Base-by-base conservation (phyloP, 64 coral and sea anemone species). In the Actinia equina region DNA sequence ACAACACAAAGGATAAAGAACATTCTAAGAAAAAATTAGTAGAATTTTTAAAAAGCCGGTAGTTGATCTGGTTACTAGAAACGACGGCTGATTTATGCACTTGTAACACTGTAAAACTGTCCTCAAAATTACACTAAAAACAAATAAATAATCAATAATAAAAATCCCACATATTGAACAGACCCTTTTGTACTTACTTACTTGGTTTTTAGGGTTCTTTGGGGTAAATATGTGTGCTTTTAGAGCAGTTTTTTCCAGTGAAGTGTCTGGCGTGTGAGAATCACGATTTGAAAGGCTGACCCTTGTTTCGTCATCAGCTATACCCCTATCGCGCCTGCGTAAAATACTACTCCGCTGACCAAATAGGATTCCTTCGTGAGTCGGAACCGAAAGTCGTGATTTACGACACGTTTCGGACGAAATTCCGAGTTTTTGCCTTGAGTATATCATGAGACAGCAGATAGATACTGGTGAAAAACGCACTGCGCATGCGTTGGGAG, bases 221-320 rank as follows among this genome's bases (percentile, higher is more conserved):
- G 78, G 44, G 78, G 43, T 51, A 49, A 37, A 49, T 51, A 52
- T 22, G 22, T 17, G 44, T 81, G 78, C 52, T 81, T 81, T 81
- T 52, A 3, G 17, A 13, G 78, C 49, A 81, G 78, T 81, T 81
- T 44, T 81, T 49, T 3, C 17, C 42, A 52, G 69, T 49, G 45
- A 52, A 44, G 19, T 16, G 4, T 49, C 44, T 22, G 30, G 42
- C 78, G 42, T 81, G 43, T 46, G 4, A 17, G 18, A 52, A 7
- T 52, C 43, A 52, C 78, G 78, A 81, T 81, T 81, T 81, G 78
- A 81, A 81, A 81, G 78, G 11, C 78, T 16, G 78, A 81, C 78
- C 78, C 49, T 44, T 20, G 78, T 81, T 81, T 81, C 78, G 78
- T 81, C 78, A 81, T 81, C 18, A 30, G 0, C 22, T 44, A 49